Conservation (phyloP, 2,888 invertebrate genomes). For the Fabriciana adippe region DNA sequence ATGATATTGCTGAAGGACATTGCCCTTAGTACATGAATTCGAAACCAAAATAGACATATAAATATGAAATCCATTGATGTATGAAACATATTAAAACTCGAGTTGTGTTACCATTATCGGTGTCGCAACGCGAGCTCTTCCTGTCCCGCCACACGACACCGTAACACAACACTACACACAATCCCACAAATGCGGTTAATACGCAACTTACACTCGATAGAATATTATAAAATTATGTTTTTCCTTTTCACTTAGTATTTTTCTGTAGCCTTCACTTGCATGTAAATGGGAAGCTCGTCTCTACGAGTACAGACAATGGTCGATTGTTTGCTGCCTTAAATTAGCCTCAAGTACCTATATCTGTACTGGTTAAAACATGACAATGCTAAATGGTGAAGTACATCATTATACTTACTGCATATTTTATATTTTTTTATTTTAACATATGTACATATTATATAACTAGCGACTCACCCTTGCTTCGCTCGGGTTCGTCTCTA, state of each 20-base stretch:
- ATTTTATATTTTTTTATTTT: not conserved
- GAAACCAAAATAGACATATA: conserved; percentile 3
- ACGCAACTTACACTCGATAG: conserved; percentile 31
- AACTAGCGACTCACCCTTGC: no score
- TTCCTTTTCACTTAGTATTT: conserved; percentile 10
- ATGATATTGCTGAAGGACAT: not conserved
- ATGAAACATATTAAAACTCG: conserved; percentile 40
- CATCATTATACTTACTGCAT: not conserved
- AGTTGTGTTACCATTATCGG: conserved; percentile 43
- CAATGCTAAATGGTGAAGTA: conserved; percentile 13
- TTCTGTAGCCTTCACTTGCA: conserved; percentile 12
- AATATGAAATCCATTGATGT: conserved; percentile 39
- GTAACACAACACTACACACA: conserved; percentile 46
- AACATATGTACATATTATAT: not conserved
- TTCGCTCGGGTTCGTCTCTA: no score
- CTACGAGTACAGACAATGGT: conserved; percentile 17
- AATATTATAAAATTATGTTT: conserved; percentile 14
- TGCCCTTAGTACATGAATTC: conserved; percentile 3
- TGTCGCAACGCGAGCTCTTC: conserved; percentile 49
- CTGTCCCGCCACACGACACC: conserved; percentile 45
- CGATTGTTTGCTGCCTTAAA: conserved; percentile 15
- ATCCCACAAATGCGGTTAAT: conserved; percentile 50
- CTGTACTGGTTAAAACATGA: not conserved
- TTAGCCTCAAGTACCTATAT: conserved; percentile 6
- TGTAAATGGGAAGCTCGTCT: conserved; percentile 16